These are phyloP conservation scores for Chrysemys picta DNA, from an alignment of 2,113 vertebrate genomes.

Conservation along the genomic window DNA sequence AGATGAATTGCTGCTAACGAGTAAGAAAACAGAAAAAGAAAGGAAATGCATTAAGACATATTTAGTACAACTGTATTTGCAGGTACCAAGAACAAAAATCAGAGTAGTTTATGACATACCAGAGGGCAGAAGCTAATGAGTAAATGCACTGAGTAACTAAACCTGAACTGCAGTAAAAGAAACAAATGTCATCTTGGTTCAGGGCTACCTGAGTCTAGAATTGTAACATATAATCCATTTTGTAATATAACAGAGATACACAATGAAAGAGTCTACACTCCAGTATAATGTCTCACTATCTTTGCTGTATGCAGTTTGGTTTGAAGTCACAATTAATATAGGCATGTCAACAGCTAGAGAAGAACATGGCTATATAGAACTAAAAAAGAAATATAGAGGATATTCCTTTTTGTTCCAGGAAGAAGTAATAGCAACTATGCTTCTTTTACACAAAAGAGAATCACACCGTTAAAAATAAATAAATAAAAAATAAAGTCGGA, in stretches of 20 bases:
- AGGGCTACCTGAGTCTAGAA: not conserved
- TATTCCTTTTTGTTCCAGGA: not conserved
- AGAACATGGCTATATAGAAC: not conserved
- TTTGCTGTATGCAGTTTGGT: not conserved
- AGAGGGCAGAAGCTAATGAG: not conserved
- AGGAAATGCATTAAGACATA: not conserved
- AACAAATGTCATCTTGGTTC: rapidly evolving
- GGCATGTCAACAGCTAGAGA: slow-evolving; percentile 31
- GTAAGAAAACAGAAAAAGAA: not conserved
- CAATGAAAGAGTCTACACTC: not conserved
- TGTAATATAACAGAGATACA: not conserved
- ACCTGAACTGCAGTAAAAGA: not conserved
- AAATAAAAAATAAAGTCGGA: not conserved
- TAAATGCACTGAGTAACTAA: not conserved
- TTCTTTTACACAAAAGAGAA: slow-evolving; percentile 8
- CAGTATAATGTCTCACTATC: not conserved
- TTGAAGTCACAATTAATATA: slow-evolving; percentile 52
- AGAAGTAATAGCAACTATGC: not conserved
- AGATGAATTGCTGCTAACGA: slow-evolving; percentile 35
- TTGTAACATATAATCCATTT: not conserved
- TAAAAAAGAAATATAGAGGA: not conserved
- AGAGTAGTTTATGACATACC: not conserved
- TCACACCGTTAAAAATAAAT: not conserved
- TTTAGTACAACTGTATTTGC: not conserved
- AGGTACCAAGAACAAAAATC: slow-evolving; percentile 29